Evolutionary conservation across 2,797 vertebrate species (phyloP), one percentile per base, ranked within the genome.

Genomic region (Myripristis jacobus): DNA sequence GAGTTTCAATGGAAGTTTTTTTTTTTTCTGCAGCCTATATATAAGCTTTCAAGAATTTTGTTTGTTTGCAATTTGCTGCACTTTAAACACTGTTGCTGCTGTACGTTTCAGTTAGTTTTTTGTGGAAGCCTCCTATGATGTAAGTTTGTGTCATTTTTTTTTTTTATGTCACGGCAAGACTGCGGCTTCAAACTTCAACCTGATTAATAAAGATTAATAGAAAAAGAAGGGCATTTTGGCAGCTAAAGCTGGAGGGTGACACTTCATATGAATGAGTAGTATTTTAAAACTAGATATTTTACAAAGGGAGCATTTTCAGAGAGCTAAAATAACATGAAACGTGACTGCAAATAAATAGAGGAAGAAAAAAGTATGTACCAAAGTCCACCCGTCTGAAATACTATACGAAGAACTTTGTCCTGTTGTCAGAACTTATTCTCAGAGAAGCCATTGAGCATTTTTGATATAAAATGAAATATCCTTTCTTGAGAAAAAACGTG

Each of bases 81-180:
- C 62, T 67, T 54, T 72, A 84, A 83, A 81, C 66, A 62, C 58
- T 74, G 75, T 57, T 87, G 82, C 86, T 89, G 84, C 83, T 65
- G 63, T 70, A 41, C 29, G 62, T 77, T 87, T 75, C 78, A 75
- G 53, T 18, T 65, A 4, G 56, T 62, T 27, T 69, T 69, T 66
- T 50, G 36, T 16, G 4, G 15, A 6, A 44, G 43, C 15, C 43
- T n/a, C 6, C 18, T n/a, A 6, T 19, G 44, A n/a, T 18, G n/a
- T n/a, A 1, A 6, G 44, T 19, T n/a, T 57, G n/a, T 0, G 13
- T 47, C 18, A 27, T 43, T 10, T 22, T 6, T 46, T n/a, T 21
- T 56, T 68, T 1, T 36, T 43, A 16, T 66, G 25, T 43, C 16
- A 15, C 7, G 44, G 44, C 6, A 6, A 6, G 18, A 47, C 19